Conservation (phyloP, 2,888 invertebrate genomes). For the Parasteatoda lunata region DNA sequence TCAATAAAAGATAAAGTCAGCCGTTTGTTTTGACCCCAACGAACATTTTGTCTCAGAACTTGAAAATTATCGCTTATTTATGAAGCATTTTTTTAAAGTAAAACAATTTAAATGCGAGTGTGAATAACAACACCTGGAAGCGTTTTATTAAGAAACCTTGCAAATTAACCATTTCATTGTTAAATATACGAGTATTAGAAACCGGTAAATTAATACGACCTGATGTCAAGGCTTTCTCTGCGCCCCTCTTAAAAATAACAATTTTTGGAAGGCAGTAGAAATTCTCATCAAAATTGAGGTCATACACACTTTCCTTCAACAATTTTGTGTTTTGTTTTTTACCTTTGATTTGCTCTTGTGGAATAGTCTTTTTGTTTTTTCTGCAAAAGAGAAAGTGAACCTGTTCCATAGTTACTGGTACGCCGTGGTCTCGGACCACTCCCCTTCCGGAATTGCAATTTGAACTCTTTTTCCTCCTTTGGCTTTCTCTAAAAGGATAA, state of each 20-base stretch:
- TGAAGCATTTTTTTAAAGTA: too few relatives aligned
- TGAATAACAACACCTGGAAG: too few relatives aligned
- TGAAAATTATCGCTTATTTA: too few relatives aligned
- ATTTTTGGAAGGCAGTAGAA: neutral
- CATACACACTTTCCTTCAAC: neutral
- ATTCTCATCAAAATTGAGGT: neutral
- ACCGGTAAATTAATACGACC: neutral
- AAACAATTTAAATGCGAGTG: too few relatives aligned
- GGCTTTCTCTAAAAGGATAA: neutral
- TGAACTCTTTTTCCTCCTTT: neutral
- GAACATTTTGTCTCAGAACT: too few relatives aligned
- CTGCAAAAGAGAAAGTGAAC: neutral
- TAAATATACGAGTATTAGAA: too few relatives aligned
- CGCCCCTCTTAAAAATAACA: neutral
- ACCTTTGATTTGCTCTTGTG: neutral
- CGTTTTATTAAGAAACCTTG: too few relatives aligned
- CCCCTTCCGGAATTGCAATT: neutral
- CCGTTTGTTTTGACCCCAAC: too few relatives aligned
- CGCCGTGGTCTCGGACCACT: neutral
- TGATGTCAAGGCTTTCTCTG: conserved; percentile 1
- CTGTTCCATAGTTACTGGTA: neutral
- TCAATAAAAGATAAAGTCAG: too few relatives aligned
- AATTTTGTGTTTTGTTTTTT: neutral
- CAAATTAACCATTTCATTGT: too few relatives aligned
- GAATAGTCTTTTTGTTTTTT: neutral